Evolutionary conservation across 2,113 vertebrate species (phyloP).

Genomic region (Campylorhamphus procurvoides): DNA sequence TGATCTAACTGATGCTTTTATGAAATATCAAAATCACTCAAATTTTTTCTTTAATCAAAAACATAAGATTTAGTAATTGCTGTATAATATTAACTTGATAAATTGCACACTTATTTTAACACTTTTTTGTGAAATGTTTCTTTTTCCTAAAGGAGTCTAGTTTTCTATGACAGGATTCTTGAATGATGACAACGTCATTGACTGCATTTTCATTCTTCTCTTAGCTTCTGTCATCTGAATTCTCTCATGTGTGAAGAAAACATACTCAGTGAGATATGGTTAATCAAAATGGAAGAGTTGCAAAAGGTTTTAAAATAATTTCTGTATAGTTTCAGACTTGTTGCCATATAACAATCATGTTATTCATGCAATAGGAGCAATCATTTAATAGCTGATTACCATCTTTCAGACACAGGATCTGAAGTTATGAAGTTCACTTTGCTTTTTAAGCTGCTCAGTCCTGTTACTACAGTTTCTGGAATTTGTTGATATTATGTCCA

Average conservation of each 20-base stretch:
- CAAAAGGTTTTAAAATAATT: not conserved
- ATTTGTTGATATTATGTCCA: not conserved
- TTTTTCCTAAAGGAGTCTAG: not conserved
- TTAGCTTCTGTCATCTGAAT: not conserved
- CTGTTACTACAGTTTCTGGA: not conserved
- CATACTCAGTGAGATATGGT: not conserved
- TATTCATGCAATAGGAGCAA: not conserved
- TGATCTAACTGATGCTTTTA: not conserved
- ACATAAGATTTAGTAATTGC: not conserved
- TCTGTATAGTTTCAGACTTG: not conserved
- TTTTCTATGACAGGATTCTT: not conserved
- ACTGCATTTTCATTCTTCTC: not conserved
- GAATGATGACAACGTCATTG: not conserved
- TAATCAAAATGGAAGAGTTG: not conserved
- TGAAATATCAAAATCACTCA: not conserved
- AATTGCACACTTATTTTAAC: not conserved
- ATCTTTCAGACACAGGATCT: not conserved
- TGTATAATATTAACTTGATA: not conserved
- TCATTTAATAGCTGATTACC: not conserved
- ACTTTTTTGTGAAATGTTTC: not conserved
- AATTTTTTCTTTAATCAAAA: not conserved
- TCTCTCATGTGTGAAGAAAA: not conserved
- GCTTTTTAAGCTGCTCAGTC: not conserved
- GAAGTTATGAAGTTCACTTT: not conserved
- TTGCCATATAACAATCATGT: not conserved